Conservation (phyloP, 2,888 invertebrate genomes). For the Lithophane socia region DNA sequence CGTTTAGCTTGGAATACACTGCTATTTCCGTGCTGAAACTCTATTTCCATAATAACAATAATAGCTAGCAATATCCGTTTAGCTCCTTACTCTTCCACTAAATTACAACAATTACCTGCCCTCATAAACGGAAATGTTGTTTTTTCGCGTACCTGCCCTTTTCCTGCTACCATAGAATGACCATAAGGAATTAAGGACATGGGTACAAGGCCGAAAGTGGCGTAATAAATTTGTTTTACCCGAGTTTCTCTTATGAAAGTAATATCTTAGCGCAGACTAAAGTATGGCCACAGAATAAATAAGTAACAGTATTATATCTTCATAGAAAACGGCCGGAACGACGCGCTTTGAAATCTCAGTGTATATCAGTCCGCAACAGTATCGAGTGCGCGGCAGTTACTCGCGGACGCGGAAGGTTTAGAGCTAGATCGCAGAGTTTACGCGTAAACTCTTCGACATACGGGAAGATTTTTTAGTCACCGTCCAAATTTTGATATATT, state of each 20-base stretch:
- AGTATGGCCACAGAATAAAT: constrained; percentile 17
- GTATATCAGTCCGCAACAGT: too few relatives aligned
- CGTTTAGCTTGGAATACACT: not conserved
- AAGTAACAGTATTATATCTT: too few relatives aligned
- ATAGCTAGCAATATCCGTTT: constrained; percentile 32
- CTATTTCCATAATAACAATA: constrained; percentile 18
- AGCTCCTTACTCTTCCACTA: constrained; percentile 13
- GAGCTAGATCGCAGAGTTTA: too few relatives aligned
- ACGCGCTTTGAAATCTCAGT: too few relatives aligned
- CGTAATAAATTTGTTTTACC: constrained; percentile 69
- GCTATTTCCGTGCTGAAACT: constrained; percentile 2
- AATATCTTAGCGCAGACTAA: constrained; percentile 72
- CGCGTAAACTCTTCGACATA: too few relatives aligned
- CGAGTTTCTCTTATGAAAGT: constrained; percentile 73
- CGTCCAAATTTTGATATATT: too few relatives aligned
- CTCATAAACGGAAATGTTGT: constrained; percentile 52
- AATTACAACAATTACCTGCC: constrained; percentile 54
- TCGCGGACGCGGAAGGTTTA: too few relatives aligned
- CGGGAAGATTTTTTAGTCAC: too few relatives aligned
- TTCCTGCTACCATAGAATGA: constrained; percentile 24
- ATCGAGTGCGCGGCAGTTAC: too few relatives aligned
- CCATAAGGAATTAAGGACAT: constrained; percentile 8
- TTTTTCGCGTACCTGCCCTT: constrained; percentile 31
- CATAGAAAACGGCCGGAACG: too few relatives aligned
- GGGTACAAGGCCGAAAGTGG: constrained; percentile 28